phyloP scores from a whole-genome alignment of 2,888 invertebrate species.

The Diploptera punctata region DNA sequence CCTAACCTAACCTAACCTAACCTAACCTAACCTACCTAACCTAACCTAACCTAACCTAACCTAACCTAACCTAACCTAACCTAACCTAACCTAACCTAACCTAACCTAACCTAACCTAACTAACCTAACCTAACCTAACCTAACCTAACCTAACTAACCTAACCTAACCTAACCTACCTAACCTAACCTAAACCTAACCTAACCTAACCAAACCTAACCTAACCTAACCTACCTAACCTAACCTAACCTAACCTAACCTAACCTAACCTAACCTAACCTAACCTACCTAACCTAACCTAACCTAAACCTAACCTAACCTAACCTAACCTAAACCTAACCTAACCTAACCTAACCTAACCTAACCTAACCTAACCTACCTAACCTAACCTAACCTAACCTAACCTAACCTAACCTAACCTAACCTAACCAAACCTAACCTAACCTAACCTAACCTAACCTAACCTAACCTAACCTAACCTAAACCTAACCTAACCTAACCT shows the following conservation, averaged over 20 bases:
- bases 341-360: constrained; percentile 12
- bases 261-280: constrained; percentile 30
- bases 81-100: constrained; percentile 40
- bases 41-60: background rate
- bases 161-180: constrained; percentile 46
- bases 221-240: constrained; percentile 25
- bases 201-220: constrained; percentile 30
- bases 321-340: constrained; percentile 20
- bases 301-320: constrained; percentile 17
- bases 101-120: constrained; percentile 48
- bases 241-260: constrained; percentile 23
- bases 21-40: constrained; percentile 4
- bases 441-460: background rate
- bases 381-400: constrained; percentile 19
- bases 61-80: constrained; percentile 1
- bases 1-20: constrained; percentile 17
- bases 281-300: constrained; percentile 17
- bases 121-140: constrained; percentile 45
- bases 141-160: constrained; percentile 45
- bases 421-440: constrained; percentile 17
- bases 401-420: constrained; percentile 16
- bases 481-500: constrained; percentile 8
- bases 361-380: constrained; percentile 16
- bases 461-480: constrained; percentile 9
- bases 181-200: constrained; percentile 42